Conservation (phyloP, 2,797 vertebrate species). For the Centropyge bicolor region DNA sequence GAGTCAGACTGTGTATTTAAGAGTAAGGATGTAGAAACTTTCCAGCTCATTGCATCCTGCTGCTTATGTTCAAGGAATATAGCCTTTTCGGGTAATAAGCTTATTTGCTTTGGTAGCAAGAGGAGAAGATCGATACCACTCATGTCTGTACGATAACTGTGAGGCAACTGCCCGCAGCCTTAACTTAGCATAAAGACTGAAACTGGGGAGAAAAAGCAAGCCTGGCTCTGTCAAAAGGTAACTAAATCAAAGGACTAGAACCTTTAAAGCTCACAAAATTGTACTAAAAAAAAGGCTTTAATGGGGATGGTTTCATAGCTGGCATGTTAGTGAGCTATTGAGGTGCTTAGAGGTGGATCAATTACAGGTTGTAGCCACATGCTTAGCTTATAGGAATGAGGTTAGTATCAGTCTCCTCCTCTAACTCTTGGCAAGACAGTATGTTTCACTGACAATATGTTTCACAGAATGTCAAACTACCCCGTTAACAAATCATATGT, state of each 20-base stretch:
- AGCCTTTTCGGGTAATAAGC: background rate
- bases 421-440: background rate
- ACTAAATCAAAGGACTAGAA: background rate
- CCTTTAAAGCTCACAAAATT: background rate
- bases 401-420: background rate
- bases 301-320: background rate
- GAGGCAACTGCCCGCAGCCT: too few relatives aligned
- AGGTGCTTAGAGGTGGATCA: background rate
- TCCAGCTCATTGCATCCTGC: background rate
- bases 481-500: background rate
- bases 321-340: background rate
- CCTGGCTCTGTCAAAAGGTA: background rate
- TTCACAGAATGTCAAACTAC: constrained; percentile 1
- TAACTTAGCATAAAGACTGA: background rate
- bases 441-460: too few relatives aligned
- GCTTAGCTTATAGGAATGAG: background rate
- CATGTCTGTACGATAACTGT: background rate
- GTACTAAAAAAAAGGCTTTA: background rate
- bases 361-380: background rate
- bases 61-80: background rate
- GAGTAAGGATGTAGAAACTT: background rate
- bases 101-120: background rate
- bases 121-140: background rate
- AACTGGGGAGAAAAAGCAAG: background rate
- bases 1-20: background rate